Conservation (phyloP, 2,113 vertebrate species). For the Egretta garzetta region DNA sequence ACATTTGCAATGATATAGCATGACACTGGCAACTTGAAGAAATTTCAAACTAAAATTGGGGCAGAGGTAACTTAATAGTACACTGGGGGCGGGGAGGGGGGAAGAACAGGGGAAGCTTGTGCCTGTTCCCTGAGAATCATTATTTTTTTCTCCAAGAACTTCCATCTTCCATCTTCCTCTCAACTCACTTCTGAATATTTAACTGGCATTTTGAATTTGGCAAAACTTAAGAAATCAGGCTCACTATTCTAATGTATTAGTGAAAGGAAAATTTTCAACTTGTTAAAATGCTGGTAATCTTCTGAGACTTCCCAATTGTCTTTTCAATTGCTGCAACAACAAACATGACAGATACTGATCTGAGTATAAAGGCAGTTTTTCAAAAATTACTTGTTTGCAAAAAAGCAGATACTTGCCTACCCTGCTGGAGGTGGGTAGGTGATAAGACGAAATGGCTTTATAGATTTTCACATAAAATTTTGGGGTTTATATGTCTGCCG, state of each 20-base stretch:
- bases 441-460: not conserved
- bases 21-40: not conserved
- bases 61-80: not conserved
- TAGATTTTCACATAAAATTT: not conserved
- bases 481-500: not conserved
- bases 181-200: not conserved
- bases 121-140: not conserved
- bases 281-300: not conserved
- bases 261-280: not conserved
- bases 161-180: not conserved
- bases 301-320: not conserved
- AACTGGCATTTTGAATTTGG: not conserved
- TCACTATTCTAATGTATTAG: not conserved
- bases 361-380: not conserved
- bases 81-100: accelerated
- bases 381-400: not conserved
- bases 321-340: not conserved
- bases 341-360: not conserved
- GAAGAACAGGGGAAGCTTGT: not conserved
- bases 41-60: not conserved
- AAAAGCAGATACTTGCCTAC: not conserved
- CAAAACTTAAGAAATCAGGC: not conserved
- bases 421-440: not conserved
- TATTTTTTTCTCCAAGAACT: not conserved
- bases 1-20: not conserved